Conservation (phyloP, 2,113 vertebrate genomes). For the Trichechus manatus region DNA sequence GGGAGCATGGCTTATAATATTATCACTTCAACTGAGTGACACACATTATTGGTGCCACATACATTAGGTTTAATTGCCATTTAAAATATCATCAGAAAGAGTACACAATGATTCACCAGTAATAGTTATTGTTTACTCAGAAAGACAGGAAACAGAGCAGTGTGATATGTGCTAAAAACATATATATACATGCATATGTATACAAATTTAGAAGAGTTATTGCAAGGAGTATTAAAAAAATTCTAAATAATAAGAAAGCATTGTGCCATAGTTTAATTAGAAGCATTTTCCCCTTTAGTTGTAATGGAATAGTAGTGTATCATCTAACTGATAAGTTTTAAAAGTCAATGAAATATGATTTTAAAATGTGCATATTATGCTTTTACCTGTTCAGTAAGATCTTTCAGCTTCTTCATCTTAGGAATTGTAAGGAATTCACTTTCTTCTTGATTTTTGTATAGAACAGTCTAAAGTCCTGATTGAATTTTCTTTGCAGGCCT, state of each 20-base stretch:
- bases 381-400: background rate
- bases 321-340: conserved; percentile 1
- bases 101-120: background rate
- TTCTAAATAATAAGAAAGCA: too few relatives aligned
- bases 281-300: background rate
- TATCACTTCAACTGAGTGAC: conserved; percentile 25
- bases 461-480: background rate
- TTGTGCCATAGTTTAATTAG: background rate
- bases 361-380: background rate
- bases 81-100: conserved; percentile 2
- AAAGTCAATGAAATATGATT: background rate
- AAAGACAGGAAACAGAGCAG: background rate
- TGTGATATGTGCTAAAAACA: background rate
- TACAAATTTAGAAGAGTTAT: conserved; percentile 26
- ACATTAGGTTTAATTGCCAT: background rate
- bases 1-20: background rate
- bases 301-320: background rate
- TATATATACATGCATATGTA: background rate
- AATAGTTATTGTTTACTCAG: background rate
- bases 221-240: background rate
- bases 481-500: background rate
- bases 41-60: background rate
- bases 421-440: background rate
- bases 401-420: background rate
- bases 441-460: background rate